phyloP scores from a whole-genome alignment of 2,888 invertebrate genomes.

The Choreutis nemorana region DNA sequence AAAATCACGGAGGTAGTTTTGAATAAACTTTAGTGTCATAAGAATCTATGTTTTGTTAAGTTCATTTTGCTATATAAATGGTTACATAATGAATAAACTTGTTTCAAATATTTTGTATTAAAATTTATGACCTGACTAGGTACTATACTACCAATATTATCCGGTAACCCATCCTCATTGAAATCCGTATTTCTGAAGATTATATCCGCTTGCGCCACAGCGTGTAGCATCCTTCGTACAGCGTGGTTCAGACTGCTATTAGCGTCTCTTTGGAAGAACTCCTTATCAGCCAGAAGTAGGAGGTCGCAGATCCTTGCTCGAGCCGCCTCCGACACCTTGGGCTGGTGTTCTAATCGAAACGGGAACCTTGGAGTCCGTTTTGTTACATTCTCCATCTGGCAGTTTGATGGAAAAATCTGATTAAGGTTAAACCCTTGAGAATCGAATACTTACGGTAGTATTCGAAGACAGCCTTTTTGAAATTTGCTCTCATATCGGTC shows the following conservation, averaged over 20 bases:
- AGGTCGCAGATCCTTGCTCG: slow-evolving; percentile 50
- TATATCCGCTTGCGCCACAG: slow-evolving; percentile 58
- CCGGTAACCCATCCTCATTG: slow-evolving; percentile 57
- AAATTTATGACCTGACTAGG: neutral
- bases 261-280: slow-evolving; percentile 50
- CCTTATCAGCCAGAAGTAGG: slow-evolving; percentile 52
- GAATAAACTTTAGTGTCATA: too few relatives aligned
- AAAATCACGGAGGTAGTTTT: too few relatives aligned
- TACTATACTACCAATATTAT: slow-evolving; percentile 59
- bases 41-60: too few relatives aligned
- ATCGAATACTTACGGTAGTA: too few relatives aligned
- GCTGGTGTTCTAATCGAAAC: slow-evolving; percentile 10
- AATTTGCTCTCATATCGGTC: too few relatives aligned
- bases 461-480: too few relatives aligned
- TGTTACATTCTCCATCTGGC: too few relatives aligned
- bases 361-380: slow-evolving; percentile 36
- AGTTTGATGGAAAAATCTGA: too few relatives aligned
- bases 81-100: too few relatives aligned
- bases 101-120: too few relatives aligned
- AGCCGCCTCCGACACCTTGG: slow-evolving; percentile 24
- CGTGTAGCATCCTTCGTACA: slow-evolving; percentile 48
- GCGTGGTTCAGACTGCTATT: slow-evolving; percentile 48
- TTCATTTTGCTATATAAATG: too few relatives aligned
- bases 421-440: too few relatives aligned
- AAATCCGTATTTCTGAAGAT: slow-evolving; percentile 64